Evolutionary conservation across 2,888 invertebrate genomes (phyloP).

Genomic region (Limenitis camilla): DNA sequence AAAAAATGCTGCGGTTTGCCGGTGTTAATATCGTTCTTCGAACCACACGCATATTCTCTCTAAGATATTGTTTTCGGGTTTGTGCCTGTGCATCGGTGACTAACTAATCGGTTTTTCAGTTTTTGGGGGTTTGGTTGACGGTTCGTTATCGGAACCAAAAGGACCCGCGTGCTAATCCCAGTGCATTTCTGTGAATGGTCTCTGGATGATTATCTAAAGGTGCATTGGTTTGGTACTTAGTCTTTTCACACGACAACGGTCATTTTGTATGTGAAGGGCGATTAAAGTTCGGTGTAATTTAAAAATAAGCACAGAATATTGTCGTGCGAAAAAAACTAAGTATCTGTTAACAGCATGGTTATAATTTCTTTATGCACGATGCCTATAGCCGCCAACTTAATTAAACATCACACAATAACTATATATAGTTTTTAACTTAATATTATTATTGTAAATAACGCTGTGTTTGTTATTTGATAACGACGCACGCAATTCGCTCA

Average conservation of each 20-base stretch:
- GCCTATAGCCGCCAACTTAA: no score
- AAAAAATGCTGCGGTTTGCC: no score
- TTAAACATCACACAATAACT: no score
- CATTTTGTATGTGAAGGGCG: no score
- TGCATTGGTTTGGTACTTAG: slow-evolving; percentile 55
- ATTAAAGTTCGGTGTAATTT: no score
- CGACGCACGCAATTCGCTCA: no score
- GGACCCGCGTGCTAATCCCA: slow-evolving; percentile 97
- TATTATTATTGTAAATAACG: no score
- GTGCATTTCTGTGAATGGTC: slow-evolving; percentile 93
- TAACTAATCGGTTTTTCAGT: slow-evolving; percentile 79
- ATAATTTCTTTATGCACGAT: neutral
- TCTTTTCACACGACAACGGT: neutral
- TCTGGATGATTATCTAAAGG: slow-evolving; percentile 57
- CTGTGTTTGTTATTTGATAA: no score
- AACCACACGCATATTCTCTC: neutral
- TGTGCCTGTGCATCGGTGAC: slow-evolving; percentile 43
- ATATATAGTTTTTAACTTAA: no score
- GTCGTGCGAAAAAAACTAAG: no score
- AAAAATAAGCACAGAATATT: no score
- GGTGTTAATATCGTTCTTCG: no score
- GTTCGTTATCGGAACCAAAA: slow-evolving; percentile 98
- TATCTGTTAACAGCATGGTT: slow-evolving; percentile 17
- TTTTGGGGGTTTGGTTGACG: slow-evolving; percentile 97
- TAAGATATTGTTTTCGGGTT: neutral